A percentile compares a stretch with the other conserved stretches of the same genome.
Evolutionary conservation across 2,797 vertebrate species (phyloP).

Genomic region (Gymnothorax javanicus): DNA sequence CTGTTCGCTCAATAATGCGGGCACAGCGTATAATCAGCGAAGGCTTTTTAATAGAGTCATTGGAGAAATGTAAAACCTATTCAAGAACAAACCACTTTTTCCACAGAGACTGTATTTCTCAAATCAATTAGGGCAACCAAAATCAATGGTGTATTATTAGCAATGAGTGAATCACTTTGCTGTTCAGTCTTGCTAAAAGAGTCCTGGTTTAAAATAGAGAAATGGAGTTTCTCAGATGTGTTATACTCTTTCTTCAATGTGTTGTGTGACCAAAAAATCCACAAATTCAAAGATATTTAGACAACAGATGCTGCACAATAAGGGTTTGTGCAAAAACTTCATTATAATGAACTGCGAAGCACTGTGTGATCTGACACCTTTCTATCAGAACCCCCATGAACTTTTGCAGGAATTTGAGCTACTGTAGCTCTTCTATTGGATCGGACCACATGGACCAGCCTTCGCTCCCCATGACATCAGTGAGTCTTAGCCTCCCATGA

Average conservation of each 20-base stretch:
- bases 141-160: neutral
- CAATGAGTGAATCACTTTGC: neutral
- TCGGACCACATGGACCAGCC: too few species aligned
- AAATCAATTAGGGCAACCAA: neutral
- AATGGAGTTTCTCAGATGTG: neutral
- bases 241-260: neutral
- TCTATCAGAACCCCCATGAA: too few species aligned
- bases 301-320: neutral
- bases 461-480: too few species aligned
- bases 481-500: too few species aligned
- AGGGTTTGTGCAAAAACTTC: too few species aligned
- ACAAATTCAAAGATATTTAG: neutral
- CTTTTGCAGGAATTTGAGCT: too few species aligned
- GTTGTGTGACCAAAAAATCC: neutral
- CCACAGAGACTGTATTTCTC: neutral
- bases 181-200: neutral
- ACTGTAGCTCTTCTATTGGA: too few species aligned
- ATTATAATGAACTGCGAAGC: too few species aligned
- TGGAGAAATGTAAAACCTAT: constrained; percentile 5
- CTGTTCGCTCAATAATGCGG: neutral
- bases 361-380: too few species aligned
- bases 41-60: neutral
- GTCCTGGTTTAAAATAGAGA: neutral
- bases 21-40: neutral
- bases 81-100: neutral